Evolutionary conservation across 1,140 invertebrate genomes (phyloP).

Genomic region (Solenopsis fugax): DNA sequence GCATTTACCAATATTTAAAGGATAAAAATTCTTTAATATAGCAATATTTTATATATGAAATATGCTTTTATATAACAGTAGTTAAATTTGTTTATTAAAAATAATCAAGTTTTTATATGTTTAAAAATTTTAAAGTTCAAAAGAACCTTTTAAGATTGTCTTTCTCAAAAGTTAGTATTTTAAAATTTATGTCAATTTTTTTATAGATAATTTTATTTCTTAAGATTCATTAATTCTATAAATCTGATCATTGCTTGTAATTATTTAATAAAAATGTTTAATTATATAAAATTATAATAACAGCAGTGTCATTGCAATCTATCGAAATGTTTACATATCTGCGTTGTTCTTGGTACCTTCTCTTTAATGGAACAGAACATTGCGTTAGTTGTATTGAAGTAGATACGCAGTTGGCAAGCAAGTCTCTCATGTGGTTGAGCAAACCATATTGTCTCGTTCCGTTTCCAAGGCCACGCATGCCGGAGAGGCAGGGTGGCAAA

Average conservation of each 20-base stretch:
- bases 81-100: background rate
- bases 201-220: background rate
- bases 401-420: conserved; percentile 49
- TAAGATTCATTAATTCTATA: background rate
- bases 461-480: conserved; percentile 48
- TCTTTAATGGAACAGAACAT: conserved; percentile 46
- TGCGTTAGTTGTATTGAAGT: conserved; percentile 40
- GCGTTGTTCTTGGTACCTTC: conserved; percentile 1
- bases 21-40: background rate
- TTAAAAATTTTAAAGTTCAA: background rate
- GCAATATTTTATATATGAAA: background rate
- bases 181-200: background rate
- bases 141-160: background rate
- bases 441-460: conserved; percentile 59
- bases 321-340: conserved; percentile 42
- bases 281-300: conserved; percentile 19
- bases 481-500: conserved; percentile 45
- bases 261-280: no score
- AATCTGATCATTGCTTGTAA: background rate
- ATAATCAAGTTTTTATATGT: background rate
- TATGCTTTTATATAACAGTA: background rate
- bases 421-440: conserved; percentile 49
- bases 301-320: background rate
- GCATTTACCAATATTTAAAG: background rate
- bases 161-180: background rate